phyloP scores from a whole-genome alignment of 2,113 vertebrate genomes.

The Diadophis punctatus region DNA sequence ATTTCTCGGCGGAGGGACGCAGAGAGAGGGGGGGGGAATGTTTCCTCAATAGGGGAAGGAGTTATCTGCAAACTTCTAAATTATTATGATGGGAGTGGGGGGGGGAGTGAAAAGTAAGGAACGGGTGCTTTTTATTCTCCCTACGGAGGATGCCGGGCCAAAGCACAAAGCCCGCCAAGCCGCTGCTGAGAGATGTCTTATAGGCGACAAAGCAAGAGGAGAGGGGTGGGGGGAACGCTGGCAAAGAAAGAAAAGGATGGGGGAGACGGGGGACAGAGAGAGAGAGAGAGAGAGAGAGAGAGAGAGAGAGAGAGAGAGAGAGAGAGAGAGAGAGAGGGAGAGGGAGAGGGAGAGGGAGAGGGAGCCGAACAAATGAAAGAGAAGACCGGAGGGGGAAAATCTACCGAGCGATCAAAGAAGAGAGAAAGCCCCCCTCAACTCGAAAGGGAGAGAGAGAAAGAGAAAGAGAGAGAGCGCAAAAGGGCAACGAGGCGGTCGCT shows the following conservation, averaged over 20 bases:
- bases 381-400: neutral
- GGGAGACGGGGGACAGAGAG: neutral
- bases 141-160: neutral
- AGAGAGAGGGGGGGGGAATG: neutral
- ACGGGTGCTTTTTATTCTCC: neutral
- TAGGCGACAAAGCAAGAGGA: neutral
- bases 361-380: neutral
- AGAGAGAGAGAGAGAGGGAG: too few species aligned
- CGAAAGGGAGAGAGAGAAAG: neutral
- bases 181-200: neutral
- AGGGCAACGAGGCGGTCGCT: neutral
- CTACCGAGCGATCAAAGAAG: too few species aligned
- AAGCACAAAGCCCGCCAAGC: neutral
- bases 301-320: too few species aligned
- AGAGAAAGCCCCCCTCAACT: neutral
- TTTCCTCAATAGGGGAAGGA: neutral
- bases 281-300: neutral
- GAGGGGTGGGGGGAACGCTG: rapidly evolving
- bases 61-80: neutral
- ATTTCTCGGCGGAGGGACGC: neutral
- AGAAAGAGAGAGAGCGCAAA: neutral
- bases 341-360: too few species aligned
- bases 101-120: neutral
- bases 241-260: neutral
- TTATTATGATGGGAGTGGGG: neutral